Base-by-base conservation (phyloP, 2,113 vertebrate species). In the Macrotis lagotis region DNA sequence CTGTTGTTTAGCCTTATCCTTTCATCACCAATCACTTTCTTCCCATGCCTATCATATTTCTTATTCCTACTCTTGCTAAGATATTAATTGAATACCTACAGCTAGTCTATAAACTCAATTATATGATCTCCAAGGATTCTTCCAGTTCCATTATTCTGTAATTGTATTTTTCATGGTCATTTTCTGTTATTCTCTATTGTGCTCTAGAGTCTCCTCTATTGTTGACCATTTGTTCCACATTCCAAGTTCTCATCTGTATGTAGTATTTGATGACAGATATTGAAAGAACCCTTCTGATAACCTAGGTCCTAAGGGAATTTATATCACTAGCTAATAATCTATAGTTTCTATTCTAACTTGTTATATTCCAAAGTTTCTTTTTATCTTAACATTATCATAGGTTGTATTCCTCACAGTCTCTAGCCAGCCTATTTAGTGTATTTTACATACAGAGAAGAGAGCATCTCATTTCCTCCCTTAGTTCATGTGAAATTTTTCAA, bases 361-460 rank as follows among this genome's bases (percentile, higher is more conserved):
- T n/a, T 83, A 24, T 44, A 6, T 44, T 83, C 6, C n/a, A 44
- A 83, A n/a, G 6, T 83, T 19, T 19, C n/a, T 44, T 83, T 83
- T 44, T 44, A 44, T 19, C n/a, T 19, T 83, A 44, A 83, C 66
- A 83, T 44, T 83, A 16, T 83, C 2, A 44, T 83, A 19, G n/a
- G 44, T 19, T 24, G n/a, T 24, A 37, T 53, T 31, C 28, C 37
- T 66, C 55, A 37, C 11, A 31, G 48, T 90, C 59, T 50, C 94
- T 83, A 31, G 12, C 25, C 91, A 59, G 89, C 93, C 28, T 66
- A 90, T 92, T 95, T 66, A 89, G 83, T 96, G 91, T 25, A 91
- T 96, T 91, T 96, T 91, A 95, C 93, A 55, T 91, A 47, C 49
- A 89, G 50, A 93, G 51, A 94, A 48, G 95, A 91, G 51, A 88